Base-by-base conservation (phyloP, 2,888 invertebrate genomes). In the Capitulum mitella region DNA sequence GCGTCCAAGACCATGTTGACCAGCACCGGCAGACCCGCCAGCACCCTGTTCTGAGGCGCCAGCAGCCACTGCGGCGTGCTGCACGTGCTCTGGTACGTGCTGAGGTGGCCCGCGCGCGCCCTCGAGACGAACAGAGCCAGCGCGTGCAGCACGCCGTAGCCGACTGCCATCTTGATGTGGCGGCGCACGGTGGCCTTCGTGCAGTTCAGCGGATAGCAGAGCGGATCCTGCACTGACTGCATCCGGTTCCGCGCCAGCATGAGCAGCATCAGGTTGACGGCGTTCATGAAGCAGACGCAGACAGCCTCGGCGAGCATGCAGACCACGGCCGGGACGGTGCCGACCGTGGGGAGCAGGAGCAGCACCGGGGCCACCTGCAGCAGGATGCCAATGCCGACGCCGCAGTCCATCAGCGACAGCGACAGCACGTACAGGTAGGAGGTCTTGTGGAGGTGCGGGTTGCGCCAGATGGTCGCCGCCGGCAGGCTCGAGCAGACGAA, bases 381-480 rank as follows among this genome's bases (percentile, higher is more conserved):
- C 29, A 8, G 6, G 58, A 58, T 58, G n/a, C 6, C 29, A 29
- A n/a, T 29, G 58, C n/a, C 58, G n/a, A 58, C 14, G 10, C 5
- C 10, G 58, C 58, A 58, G 58, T 58, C 58, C 10, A 58, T 10
- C 58, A 58, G 58, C 2, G 29, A 29, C 58, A 29, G 58, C 58
- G 29, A n/a, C 58, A 58, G n/a, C 58, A 58, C 58, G 58, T 58
- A 58, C 58, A 58, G n/a, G 58, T 58, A 58, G 58, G 58, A 58
- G 58, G 58, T n/a, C 29, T 29, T 8, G n/a, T 29, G 58, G 10
- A 58, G 58, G 58, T 58, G 29, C 58, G 58, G 0, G 58, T 10
- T 29, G 58, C 58, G 58, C 58, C 58, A 58, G 29, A 58, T 58
- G n/a, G 29, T 29, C 12, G 58, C 58, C 29, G 58, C 58, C 29